Percentiles rank a stretch among this genome's conserved stretches.
Conservation (phyloP, 2,113 vertebrate species). For the Glaucomys volans region DNA sequence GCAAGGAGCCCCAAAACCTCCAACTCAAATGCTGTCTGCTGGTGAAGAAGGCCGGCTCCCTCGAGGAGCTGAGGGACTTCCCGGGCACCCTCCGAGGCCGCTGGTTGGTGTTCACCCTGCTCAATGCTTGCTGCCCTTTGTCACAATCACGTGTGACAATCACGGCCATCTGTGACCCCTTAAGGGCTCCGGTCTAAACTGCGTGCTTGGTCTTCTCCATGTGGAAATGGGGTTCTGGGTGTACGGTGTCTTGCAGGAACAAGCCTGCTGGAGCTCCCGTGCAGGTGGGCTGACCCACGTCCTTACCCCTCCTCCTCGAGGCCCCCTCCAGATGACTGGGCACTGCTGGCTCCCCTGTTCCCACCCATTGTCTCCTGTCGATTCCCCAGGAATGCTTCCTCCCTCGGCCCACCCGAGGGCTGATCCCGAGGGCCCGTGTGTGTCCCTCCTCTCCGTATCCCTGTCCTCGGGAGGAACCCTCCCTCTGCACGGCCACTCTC, state of each 20-base stretch:
- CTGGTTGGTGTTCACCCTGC: fast-evolving
- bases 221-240: neutral
- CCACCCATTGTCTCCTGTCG: fast-evolving
- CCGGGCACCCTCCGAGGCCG: fast-evolving
- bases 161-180: fast-evolving
- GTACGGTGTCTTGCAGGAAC: too few relatives aligned
- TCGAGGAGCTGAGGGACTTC: neutral
- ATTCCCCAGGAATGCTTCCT: fast-evolving
- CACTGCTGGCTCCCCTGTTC: fast-evolving
- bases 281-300: too few relatives aligned
- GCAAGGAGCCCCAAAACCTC: neutral
- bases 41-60: neutral
- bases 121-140: neutral
- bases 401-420: fast-evolving
- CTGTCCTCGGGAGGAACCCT: neutral
- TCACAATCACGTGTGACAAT: too few relatives aligned
- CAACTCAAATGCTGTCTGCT: neutral
- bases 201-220: neutral
- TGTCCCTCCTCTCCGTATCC: fast-evolving
- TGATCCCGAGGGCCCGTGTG: fast-evolving
- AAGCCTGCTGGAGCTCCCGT: neutral
- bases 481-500: fast-evolving
- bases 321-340: neutral
- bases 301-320: neutral
- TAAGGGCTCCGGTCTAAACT: too few relatives aligned